These are phyloP conservation scores for Aradophagus sp. DNA, from an alignment of 1,140 invertebrate species.

Conservation along the genomic window DNA sequence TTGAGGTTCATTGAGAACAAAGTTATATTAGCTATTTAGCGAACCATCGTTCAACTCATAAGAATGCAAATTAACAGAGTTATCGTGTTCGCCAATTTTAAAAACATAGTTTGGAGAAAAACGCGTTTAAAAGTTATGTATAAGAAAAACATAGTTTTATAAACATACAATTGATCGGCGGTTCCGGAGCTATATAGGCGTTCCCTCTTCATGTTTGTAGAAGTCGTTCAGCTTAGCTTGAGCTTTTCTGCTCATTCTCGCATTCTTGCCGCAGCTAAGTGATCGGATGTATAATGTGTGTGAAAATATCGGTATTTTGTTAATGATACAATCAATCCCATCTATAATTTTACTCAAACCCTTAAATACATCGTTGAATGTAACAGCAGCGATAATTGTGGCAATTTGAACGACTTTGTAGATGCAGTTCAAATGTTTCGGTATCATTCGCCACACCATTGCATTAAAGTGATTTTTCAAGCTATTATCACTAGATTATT, in stretches of 20 bases:
- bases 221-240: conserved; percentile 1
- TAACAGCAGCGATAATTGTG: not conserved
- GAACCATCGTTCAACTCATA: not conserved
- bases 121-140: too few relatives aligned
- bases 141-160: too few relatives aligned
- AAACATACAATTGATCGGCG: conserved; percentile 1
- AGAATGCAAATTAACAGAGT: not conserved
- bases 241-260: conserved; percentile 5
- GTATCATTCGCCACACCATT: not conserved
- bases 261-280: not conserved
- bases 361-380: not conserved
- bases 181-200: not conserved
- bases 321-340: conserved; percentile 1
- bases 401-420: not conserved
- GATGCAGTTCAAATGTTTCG: conserved; percentile 1
- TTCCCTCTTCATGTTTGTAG: not conserved
- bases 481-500: too few relatives aligned
- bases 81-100: not conserved
- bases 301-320: conserved; percentile 7
- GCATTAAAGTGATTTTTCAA: too few relatives aligned
- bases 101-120: not conserved
- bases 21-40: not conserved
- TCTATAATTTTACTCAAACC: conserved; percentile 1
- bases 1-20: not conserved
- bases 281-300: conserved; percentile 1